Conservation (phyloP, 2,113 vertebrate genomes). For the Hymenochirus boettgeri region DNA sequence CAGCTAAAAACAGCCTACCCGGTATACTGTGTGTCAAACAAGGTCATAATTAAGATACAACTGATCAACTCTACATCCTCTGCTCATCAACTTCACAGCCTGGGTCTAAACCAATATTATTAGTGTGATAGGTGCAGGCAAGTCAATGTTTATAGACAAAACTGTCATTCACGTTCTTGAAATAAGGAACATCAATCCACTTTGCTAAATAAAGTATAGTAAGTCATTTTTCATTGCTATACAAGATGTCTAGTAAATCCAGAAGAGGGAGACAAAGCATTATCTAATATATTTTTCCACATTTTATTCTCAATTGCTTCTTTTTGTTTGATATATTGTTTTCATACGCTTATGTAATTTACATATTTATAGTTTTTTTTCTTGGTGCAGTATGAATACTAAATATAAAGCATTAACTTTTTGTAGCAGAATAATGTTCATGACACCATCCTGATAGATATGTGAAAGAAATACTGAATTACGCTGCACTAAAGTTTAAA, state of each 20-base stretch:
- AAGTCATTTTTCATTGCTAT: background rate
- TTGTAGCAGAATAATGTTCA: background rate
- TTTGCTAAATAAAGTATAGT: background rate
- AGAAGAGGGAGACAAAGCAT: conserved; percentile 59
- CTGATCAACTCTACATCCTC: background rate
- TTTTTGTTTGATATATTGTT: conserved; percentile 35
- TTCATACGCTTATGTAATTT: conserved; percentile 30
- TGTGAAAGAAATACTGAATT: conserved; percentile 1
- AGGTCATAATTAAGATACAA: background rate
- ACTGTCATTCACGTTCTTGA: background rate
- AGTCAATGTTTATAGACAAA: background rate
- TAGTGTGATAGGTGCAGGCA: background rate
- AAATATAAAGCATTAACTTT: conserved; percentile 28
- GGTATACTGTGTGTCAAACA: background rate
- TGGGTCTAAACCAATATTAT: background rate
- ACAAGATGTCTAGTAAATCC: conserved; percentile 31
- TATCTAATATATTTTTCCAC: conserved; percentile 30
- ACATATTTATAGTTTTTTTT: conserved; percentile 36
- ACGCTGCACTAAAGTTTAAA: conserved; percentile 1
- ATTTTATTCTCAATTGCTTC: conserved; percentile 8
- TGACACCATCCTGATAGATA: background rate
- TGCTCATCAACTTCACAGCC: background rate
- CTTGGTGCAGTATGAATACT: conserved; percentile 20
- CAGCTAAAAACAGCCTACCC: no score
- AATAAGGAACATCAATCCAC: background rate